phyloP scores from a whole-genome alignment of 2,888 invertebrate genomes.

The Dendrolimus pini region DNA sequence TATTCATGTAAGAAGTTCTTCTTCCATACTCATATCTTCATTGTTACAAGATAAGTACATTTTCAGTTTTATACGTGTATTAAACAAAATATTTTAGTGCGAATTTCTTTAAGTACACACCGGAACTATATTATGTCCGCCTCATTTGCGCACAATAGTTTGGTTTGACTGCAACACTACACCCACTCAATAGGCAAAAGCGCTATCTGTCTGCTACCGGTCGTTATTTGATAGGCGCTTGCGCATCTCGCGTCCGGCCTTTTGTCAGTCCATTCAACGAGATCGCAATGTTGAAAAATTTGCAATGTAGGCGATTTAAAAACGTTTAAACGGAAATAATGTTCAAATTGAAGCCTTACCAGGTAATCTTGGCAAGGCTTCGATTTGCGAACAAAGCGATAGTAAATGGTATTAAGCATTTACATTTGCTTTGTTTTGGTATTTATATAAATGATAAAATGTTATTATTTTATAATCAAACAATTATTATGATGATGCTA shows the following conservation, averaged over 20 bases:
- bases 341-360: not conserved
- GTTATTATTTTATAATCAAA: too few species aligned
- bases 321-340: conserved; percentile 2
- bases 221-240: conserved; percentile 42
- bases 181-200: conserved; percentile 32
- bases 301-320: conserved; percentile 4
- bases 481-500: too few species aligned
- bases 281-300: too few species aligned
- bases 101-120: conserved; percentile 8
- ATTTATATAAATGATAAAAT: too few species aligned
- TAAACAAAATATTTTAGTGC: not conserved
- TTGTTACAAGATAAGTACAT: not conserved
- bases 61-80: not conserved
- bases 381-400: too few species aligned
- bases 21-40: too few species aligned
- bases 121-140: conserved; percentile 59
- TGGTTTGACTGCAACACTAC: conserved; percentile 58
- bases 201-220: conserved; percentile 29
- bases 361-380: too few species aligned
- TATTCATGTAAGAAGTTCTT: too few species aligned
- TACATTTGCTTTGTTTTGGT: too few species aligned
- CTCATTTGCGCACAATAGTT: conserved; percentile 38
- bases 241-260: conserved; percentile 46
- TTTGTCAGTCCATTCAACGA: conserved; percentile 17
- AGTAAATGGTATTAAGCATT: too few species aligned